These are phyloP conservation scores for Philhelius pedissequus DNA, from an alignment of 2,888 invertebrate genomes.

Conservation along the genomic window DNA sequence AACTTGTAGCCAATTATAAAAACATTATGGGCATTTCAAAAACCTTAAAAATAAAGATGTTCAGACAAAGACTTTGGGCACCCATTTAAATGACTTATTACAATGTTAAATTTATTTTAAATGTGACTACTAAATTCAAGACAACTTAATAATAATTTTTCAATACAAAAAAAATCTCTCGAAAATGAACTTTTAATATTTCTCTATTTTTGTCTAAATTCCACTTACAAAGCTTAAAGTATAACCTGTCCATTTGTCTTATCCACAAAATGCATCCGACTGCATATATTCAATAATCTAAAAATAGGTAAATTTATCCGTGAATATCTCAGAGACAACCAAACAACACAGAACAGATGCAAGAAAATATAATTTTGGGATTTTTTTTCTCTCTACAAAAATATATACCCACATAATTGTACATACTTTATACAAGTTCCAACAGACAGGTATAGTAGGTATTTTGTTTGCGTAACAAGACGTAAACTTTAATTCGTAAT, in stretches of 20 bases:
- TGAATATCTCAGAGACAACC: slow-evolving; percentile 44
- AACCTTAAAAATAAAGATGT: too few relatives aligned
- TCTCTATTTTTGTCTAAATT: background rate
- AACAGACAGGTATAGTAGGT: slow-evolving; percentile 18
- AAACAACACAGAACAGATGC: slow-evolving; percentile 34
- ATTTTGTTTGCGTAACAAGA: slow-evolving; percentile 44
- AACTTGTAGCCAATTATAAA: too few relatives aligned
- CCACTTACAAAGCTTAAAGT: background rate
- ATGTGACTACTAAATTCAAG: background rate
- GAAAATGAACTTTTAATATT: background rate
- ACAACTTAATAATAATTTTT: background rate
- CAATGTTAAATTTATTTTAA: too few relatives aligned
- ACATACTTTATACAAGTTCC: background rate
- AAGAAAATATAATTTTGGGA: slow-evolving; percentile 13
- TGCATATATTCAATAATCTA: slow-evolving; percentile 32
- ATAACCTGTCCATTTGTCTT: slow-evolving; percentile 40
- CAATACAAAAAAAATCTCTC: background rate
- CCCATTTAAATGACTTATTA: too few relatives aligned
- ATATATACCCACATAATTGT: background rate
- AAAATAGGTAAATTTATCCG: slow-evolving; percentile 59
- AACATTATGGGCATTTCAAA: too few relatives aligned
- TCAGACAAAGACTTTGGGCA: too few relatives aligned
- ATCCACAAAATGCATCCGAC: slow-evolving; percentile 60
- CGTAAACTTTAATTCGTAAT: slow-evolving; percentile 26
- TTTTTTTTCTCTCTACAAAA: background rate